These are phyloP conservation scores for Sitta carolinensis DNA, from an alignment of 2,797 vertebrate species.

Conservation along the genomic window DNA sequence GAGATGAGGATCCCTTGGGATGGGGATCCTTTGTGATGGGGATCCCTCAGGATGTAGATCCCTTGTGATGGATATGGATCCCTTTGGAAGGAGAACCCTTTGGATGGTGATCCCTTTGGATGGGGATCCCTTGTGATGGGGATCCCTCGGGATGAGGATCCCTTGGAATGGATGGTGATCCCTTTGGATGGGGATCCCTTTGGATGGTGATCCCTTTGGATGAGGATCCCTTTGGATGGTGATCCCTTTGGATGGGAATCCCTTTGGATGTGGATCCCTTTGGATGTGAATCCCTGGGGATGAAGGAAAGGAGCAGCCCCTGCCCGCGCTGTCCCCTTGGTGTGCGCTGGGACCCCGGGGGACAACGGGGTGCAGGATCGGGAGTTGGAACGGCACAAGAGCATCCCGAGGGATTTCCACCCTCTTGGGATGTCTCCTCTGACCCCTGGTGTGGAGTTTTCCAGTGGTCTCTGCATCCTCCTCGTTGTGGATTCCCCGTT, in stretches of 20 bases:
- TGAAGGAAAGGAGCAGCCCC: not conserved
- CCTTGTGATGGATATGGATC: too few species aligned
- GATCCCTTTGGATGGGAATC: not conserved
- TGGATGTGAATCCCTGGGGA: not conserved
- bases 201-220: not conserved
- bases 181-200: not conserved
- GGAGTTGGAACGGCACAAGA: fast-evolving
- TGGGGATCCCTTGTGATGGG: not conserved
- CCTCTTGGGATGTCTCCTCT: not conserved
- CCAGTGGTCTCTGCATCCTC: not conserved
- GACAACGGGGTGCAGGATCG: not conserved
- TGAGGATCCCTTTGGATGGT: not conserved
- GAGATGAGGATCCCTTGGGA: too few species aligned
- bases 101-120: too few species aligned
- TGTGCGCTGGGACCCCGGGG: fast-evolving
- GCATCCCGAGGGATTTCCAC: not conserved
- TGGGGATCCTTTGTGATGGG: too few species aligned
- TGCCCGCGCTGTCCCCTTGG: not conserved
- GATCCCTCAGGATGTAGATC: too few species aligned
- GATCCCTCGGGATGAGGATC: not conserved
- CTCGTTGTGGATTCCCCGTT: not conserved
- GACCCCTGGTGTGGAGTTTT: not conserved
- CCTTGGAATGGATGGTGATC: too few species aligned
- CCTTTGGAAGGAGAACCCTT: not conserved
- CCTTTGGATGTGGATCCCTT: not conserved